Evolutionary conservation across 2,113 vertebrate genomes (phyloP).

Genomic region (Brachypodius melanocephalos): DNA sequence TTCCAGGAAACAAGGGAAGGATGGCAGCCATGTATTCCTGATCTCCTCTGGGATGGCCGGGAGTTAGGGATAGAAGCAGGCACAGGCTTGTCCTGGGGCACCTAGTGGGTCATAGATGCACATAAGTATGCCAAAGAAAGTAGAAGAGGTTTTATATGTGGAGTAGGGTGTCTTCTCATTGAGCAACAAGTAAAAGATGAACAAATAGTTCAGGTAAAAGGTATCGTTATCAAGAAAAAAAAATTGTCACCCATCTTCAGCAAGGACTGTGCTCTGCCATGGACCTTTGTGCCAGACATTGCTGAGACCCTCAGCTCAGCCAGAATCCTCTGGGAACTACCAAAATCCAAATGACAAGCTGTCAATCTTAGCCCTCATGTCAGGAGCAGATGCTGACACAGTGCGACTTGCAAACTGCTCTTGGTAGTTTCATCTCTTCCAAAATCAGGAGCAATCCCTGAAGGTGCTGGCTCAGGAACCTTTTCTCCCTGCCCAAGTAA

Average conservation of each 20-base stretch:
- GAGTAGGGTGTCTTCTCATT: background rate
- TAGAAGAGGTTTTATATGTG: background rate
- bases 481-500: background rate
- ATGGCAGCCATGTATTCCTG: background rate
- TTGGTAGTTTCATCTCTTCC: background rate
- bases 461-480: background rate
- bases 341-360: background rate
- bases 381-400: background rate
- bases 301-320: background rate
- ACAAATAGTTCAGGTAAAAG: background rate
- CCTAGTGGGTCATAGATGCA: background rate
- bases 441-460: background rate
- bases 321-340: background rate
- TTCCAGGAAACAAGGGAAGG: background rate
- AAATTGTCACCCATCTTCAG: background rate
- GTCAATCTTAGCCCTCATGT: background rate
- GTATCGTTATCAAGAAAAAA: background rate
- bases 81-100: background rate
- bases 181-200: background rate
- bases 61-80: background rate
- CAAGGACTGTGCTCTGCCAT: background rate
- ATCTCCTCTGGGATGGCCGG: background rate
- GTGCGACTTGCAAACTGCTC: background rate
- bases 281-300: background rate
- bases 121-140: background rate